Percentiles rank a stretch among this genome's conserved stretches.
Evolutionary conservation across 2,888 invertebrate species (phyloP).

Genomic region (Tholera decimalis): DNA sequence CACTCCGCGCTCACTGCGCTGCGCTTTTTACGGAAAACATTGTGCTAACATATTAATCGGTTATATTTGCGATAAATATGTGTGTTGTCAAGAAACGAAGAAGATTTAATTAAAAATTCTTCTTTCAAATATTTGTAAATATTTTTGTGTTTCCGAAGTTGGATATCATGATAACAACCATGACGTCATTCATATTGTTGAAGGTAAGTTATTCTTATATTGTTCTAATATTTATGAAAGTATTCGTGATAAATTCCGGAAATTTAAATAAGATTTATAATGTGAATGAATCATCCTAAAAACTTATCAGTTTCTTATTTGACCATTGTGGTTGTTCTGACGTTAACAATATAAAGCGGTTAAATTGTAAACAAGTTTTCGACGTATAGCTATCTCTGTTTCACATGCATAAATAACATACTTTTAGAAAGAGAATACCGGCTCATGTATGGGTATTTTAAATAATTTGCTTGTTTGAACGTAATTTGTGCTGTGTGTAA

Average conservation of each 20-base stretch:
- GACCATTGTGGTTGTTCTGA: slow-evolving; percentile 82
- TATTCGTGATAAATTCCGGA: slow-evolving; percentile 47
- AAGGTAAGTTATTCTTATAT: slow-evolving; percentile 81
- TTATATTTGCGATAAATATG: slow-evolving; percentile 75
- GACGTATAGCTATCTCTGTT: slow-evolving; percentile 74
- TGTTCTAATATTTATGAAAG: slow-evolving; percentile 31
- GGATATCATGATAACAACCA: slow-evolving; percentile 91
- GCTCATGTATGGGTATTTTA: slow-evolving; percentile 24
- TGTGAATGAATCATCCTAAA: slow-evolving; percentile 77
- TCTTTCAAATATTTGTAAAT: slow-evolving; percentile 75
- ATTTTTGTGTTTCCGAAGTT: slow-evolving; percentile 85
- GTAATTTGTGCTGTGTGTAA: slow-evolving; percentile 73
- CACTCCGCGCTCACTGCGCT: slow-evolving; percentile 83
- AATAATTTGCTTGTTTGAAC: slow-evolving; percentile 61
- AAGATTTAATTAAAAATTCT: slow-evolving; percentile 72
- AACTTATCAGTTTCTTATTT: slow-evolving; percentile 85
- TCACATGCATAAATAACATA: slow-evolving; percentile 34
- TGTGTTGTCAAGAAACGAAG: slow-evolving; percentile 73
- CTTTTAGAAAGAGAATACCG: slow-evolving; percentile 54
- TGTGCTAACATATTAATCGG: slow-evolving; percentile 72
- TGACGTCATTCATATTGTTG: slow-evolving; percentile 91
- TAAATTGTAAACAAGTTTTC: slow-evolving; percentile 57
- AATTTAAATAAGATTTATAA: slow-evolving; percentile 54
- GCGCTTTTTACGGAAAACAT: slow-evolving; percentile 75
- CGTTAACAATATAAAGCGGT: slow-evolving; percentile 78